Conservation (phyloP, 2,113 vertebrate species). For the Ornithorhynchus anatinus region DNA sequence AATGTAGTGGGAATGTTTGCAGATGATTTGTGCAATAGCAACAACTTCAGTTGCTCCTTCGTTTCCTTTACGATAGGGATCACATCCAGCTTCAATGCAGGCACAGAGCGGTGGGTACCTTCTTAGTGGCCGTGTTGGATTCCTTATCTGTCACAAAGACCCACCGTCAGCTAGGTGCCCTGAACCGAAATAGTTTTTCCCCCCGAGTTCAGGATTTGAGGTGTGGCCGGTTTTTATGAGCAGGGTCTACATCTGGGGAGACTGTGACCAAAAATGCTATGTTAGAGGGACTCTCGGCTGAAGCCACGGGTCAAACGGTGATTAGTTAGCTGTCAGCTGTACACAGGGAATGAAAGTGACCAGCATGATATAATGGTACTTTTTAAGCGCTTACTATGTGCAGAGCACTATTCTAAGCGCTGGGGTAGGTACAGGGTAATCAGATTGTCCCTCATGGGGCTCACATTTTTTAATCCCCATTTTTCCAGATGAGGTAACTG, state of each 20-base stretch:
- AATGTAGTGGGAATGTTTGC: conserved; percentile 58
- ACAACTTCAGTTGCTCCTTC: conserved; percentile 66
- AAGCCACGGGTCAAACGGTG: conserved; percentile 25
- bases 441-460: too few relatives aligned
- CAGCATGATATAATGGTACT: too few relatives aligned
- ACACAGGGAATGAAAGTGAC: conserved; percentile 39
- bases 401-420: too few relatives aligned
- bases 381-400: too few relatives aligned
- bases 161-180: conserved; percentile 67
- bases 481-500: too few relatives aligned
- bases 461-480: too few relatives aligned
- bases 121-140: conserved; percentile 67
- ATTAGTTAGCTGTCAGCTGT: not conserved
- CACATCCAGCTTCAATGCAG: conserved; percentile 64
- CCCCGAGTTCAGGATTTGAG: conserved; percentile 66
- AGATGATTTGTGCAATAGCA: conserved; percentile 57
- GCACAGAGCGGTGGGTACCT: conserved; percentile 65
- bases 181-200: conserved; percentile 68
- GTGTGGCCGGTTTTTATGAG: conserved; percentile 66
- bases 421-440: too few relatives aligned
- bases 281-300: conserved; percentile 17
- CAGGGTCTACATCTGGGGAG: conserved; percentile 63
- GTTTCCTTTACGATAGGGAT: conserved; percentile 66
- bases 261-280: conserved; percentile 47
- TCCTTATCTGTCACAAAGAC: conserved; percentile 64